phyloP scores from a whole-genome alignment of 2,797 vertebrate species.

The Melanotaenia pygmaea region DNA sequence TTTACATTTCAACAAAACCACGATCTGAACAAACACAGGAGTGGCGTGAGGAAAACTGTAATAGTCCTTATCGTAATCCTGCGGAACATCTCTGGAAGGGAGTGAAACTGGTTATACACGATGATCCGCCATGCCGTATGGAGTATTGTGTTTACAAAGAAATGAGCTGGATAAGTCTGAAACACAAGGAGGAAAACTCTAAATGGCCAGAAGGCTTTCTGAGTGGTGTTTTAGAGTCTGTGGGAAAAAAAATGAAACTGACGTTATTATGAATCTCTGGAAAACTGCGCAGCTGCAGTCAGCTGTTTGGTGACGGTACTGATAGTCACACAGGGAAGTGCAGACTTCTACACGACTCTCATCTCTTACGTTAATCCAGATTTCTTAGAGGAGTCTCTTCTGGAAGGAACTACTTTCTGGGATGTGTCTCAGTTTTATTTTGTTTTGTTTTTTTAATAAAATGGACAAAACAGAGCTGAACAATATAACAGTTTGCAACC shows the following conservation, averaged over 20 bases:
- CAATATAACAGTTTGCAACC: neutral
- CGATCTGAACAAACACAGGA: neutral
- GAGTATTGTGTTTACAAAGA: neutral
- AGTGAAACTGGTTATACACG: neutral
- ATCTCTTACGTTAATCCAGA: neutral
- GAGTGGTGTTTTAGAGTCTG: neutral
- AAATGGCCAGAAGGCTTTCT: neutral
- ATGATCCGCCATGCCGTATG: neutral
- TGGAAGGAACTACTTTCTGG: neutral
- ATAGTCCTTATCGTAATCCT: neutral
- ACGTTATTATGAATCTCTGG: neutral
- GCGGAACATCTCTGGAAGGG: neutral
- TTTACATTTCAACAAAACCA: neutral
- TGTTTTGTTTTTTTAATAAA: constrained; percentile 2
- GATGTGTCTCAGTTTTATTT: constrained; percentile 4
- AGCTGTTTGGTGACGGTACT: neutral
- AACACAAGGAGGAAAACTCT: neutral
- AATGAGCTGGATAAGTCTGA: neutral
- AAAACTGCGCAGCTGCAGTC: constrained; percentile 3
- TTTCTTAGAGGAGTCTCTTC: constrained; percentile 3
- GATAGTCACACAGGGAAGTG: constrained; percentile 30
- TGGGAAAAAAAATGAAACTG: neutral
- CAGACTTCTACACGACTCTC: constrained; percentile 21
- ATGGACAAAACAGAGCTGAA: neutral
- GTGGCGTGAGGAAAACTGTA: neutral